Percentiles rank a stretch among this genome's conserved stretches.
phyloP scores from a whole-genome alignment of 2,113 vertebrate species.

The Planiliza haematocheilus region DNA sequence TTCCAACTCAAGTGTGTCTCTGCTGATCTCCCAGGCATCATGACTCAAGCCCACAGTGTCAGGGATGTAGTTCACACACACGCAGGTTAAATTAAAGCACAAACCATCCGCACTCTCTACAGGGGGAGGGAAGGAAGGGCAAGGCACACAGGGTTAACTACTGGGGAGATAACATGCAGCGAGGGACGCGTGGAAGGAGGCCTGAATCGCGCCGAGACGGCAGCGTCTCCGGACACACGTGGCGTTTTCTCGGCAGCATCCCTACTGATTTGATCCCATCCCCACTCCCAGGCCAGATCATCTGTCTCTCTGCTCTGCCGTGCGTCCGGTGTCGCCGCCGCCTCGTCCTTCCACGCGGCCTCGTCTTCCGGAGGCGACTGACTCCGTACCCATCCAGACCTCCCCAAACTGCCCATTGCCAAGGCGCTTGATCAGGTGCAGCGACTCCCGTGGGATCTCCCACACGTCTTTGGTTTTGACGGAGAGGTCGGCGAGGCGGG shows the following conservation, averaged over 20 bases:
- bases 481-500: constrained; percentile 96
- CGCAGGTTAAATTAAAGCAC: constrained; percentile 96
- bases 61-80: constrained; percentile 94
- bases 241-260: constrained; percentile 13
- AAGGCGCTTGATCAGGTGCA: constrained; percentile 98
- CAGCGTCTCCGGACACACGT: constrained; percentile 47
- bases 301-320: constrained; percentile 23
- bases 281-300: not conserved
- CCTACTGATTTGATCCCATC: constrained; percentile 24
- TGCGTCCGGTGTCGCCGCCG: constrained; percentile 43
- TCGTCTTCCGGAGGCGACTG: constrained; percentile 69
- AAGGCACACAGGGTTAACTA: constrained; percentile 92
- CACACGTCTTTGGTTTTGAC: constrained; percentile 99
- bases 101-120: constrained; percentile 98
- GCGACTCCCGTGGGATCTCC: constrained; percentile 97
- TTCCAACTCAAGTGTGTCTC: constrained; percentile 89
- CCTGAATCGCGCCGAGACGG: too few species aligned
- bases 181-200: constrained; percentile 88
- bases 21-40: constrained; percentile 97
- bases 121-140: constrained; percentile 85
- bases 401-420: constrained; percentile 99
- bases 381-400: constrained; percentile 99
- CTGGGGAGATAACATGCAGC: constrained; percentile 88
- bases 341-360: constrained; percentile 81
- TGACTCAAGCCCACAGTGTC: constrained; percentile 98